Evolutionary conservation across 2,888 invertebrate genomes (phyloP), one percentile per base, ranked within the genome.

Genomic region (Netelia inedita): DNA sequence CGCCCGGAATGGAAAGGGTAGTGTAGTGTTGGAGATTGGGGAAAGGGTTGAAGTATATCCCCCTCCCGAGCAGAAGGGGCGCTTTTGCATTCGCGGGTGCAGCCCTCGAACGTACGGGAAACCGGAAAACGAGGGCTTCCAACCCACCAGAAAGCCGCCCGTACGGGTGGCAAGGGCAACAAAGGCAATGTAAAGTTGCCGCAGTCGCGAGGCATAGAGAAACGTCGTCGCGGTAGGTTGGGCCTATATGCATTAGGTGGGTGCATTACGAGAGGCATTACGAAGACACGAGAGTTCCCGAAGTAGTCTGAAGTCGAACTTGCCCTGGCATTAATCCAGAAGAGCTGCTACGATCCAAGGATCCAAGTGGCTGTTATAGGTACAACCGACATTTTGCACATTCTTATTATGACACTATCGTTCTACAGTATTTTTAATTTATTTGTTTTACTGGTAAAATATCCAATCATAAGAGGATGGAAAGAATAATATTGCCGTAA

Each of bases 281-380:
- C 74, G n/a, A 28, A 35, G 8, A n/a, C n/a, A 53, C n/a, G n/a
- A n/a, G 14, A n/a, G 53, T 53, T 11, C 53, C 11, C n/a, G 50
- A 50, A 10, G 63, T 16, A 28, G 16, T 53, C 16, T 35, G 35
- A 1, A 63, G 63, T 35, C 63, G 21, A 6, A 43, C 6, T 19
- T 55, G 50, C 88, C 88, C 89, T 91, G 91, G 92, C 91, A 90
- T 91, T 91, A 92, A 92, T 92, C 91, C 91, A 92, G 90, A 90
- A 92, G 91, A 91, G 91, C 89, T 89, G 35, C 35, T 35, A 35
- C 6, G 35, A 35, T 35, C 35, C 35, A 35, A 35, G 35, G 6
- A 35, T 35, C 6, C 35, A 35, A 35, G 6, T 6, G 35, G 35
- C 6, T 35, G 6, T 35, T 35, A 35, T 35, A 35, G 6, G n/a